Base-by-base conservation (phyloP, 2,888 invertebrate genomes). In the Phoenoteleia sp. region DNA sequence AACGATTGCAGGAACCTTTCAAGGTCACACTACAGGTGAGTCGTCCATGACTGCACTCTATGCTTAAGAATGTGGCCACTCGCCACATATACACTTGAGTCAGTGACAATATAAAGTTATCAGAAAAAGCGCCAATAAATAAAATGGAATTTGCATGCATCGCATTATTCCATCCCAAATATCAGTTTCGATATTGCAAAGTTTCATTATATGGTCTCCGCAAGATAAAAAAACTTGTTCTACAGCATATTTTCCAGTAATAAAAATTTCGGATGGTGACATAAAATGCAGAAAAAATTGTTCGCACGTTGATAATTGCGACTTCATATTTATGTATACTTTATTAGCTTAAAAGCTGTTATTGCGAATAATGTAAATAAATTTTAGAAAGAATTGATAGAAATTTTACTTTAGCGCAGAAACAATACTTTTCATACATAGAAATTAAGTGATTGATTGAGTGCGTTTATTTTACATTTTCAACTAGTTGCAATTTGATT, bases 1-100 rank as follows among this genome's bases (percentile, higher is more conserved):
- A 98, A 87, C 95, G 96, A 86, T 96, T 97, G 91, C 96, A 97
- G 92, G 98, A 98, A 93, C 97, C 98, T 84, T 96, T 98, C 93
- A 97, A 99, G 95, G 97, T 98, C 94, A 98, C 98, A 56, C 94
- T 98, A 77, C 98, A 98, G 95, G 96, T 96, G 88, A 92, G 94
- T 87, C 82, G 64, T 62, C 56, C 29, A 67, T 52, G 17, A 54
- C 21, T 71, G 39, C 45, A 47, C 25, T 60, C 47, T 19, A 56
- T 29, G 25, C 27, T 42, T 39, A 49, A 17, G 58, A 52, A 52
- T 56, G 54, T 29, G 29, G 45, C 21, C 66, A 58, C 42, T 52
- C 45, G 21, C 13, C 54, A n/a, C 29, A 45, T 49, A 60, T n/a
- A n/a, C n/a, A n/a, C n/a, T n/a, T n/a, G n/a, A n/a, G n/a, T n/a